Conservation (phyloP, 2,797 vertebrate genomes). For the Phrynocephalus vlangalii region DNA sequence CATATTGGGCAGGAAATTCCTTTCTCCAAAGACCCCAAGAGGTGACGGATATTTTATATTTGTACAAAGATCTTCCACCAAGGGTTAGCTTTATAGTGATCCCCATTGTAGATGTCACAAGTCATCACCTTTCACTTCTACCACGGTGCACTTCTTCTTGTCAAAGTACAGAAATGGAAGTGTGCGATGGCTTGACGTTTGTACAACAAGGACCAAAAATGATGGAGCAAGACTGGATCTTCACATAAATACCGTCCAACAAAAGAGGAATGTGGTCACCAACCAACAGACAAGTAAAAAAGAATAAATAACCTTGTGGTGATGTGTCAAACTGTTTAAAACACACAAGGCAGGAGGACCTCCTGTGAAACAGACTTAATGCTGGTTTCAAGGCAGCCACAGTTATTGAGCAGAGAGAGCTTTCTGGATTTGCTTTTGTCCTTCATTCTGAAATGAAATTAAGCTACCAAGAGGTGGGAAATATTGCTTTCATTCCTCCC, state of each 20-base stretch:
- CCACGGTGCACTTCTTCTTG: not conserved
- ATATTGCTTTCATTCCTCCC: not conserved
- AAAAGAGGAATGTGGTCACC: not conserved
- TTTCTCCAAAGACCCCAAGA: not conserved
- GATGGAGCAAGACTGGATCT: not conserved
- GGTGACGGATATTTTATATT: constrained; percentile 1
- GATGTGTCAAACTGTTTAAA: not conserved
- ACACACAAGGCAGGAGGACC: not conserved
- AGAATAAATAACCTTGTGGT: not conserved
- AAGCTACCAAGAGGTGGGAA: constrained; percentile 52
- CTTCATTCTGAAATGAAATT: constrained; percentile 66
- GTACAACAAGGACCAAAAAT: not conserved
- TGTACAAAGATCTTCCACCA: not conserved
- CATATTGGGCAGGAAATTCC: not conserved
- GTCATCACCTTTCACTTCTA: constrained; percentile 8
- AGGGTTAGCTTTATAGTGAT: not conserved
- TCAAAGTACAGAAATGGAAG: not conserved
- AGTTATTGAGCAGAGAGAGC: not conserved
- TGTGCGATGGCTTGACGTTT: not conserved
- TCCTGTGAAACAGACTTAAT: not conserved
- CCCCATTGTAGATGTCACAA: not conserved
- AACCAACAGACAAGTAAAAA: not conserved
- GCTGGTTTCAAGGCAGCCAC: not conserved
- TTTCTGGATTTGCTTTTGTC: constrained; percentile 62
- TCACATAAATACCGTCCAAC: constrained; percentile 4